Evolutionary conservation across 1,140 invertebrate species (phyloP).

Genomic region (Ylistrum balloti): DNA sequence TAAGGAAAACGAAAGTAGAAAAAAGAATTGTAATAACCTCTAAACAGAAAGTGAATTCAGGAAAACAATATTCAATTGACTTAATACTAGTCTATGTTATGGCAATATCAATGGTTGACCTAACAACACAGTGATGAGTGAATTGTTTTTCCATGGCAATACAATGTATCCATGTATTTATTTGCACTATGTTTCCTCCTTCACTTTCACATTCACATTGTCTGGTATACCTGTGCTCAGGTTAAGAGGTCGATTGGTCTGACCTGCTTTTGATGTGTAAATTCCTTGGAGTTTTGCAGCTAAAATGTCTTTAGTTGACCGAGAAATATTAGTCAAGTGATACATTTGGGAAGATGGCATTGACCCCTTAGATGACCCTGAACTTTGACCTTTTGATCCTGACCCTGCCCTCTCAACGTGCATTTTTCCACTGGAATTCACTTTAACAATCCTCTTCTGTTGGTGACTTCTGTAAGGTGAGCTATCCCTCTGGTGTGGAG

Average conservation of each 20-base stretch:
- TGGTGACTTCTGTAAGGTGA: not conserved
- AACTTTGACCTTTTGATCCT: slow-evolving; percentile 12
- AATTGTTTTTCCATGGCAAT: not conserved
- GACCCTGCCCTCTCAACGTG: not conserved
- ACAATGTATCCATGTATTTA: not conserved
- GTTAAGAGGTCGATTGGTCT: not conserved
- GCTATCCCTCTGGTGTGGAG: not conserved
- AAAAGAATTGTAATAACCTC: not conserved
- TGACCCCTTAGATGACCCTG: slow-evolving; percentile 19
- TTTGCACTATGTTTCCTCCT: not conserved
- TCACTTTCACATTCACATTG: not conserved
- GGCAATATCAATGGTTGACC: not conserved
- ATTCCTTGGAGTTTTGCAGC: slow-evolving; percentile 4
- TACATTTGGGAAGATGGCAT: not conserved
- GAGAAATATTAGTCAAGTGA: not conserved
- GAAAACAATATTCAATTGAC: not conserved
- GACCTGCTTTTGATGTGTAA: not conserved
- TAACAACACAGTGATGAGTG: not conserved
- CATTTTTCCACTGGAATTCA: not conserved
- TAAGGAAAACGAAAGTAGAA: not conserved
- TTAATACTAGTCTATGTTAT: not conserved
- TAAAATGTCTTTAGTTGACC: not conserved
- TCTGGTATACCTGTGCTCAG: not conserved
- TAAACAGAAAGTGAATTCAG: not conserved
- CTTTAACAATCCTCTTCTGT: not conserved